Evolutionary conservation across 2,888 invertebrate genomes (phyloP), one percentile per base, ranked within the genome.

Genomic region (Xanthorhoe spadicearia): DNA sequence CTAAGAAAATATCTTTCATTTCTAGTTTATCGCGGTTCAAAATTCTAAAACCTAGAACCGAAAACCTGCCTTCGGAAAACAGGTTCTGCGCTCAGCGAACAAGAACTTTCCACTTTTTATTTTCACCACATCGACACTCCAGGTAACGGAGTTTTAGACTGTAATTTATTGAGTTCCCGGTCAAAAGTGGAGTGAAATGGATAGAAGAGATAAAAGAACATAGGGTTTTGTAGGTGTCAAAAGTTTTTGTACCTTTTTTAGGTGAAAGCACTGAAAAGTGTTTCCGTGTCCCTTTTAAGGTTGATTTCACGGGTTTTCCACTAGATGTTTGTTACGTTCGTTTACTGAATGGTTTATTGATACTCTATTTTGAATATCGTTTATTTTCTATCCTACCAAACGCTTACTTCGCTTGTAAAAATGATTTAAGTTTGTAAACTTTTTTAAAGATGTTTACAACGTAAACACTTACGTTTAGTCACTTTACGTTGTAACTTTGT

Each of bases 111-210:
- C 50, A 35, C 64, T 51, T 59, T 60, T 64, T 64, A 64, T 59
- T 64, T 60, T 15, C 55, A 55, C 64, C 59, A 58, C 59, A 55
- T 64, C 64, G 64, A 59, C 64, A 55, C 58, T 49, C 23, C 50
- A 64, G 59, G 59, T 64, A 64, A 59, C 59, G 46, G 59, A 32
- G 38, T 64, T 64, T 64, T 19, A 59, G 28, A 51, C 54, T 32
- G 54, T 64, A 59, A 64, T 55, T 60, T 64, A 64, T 59, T 55
- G 59, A 59, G 64, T 60, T 64, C 18, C 19, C 43, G 43, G 64
- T 64, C 59, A 64, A 64, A 64, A 60, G 59, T 54, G 50, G 50
- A 55, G 59, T 59, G 43, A 55, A 64, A 53, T 58, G 49, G 58
- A 59, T 54, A 59, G 32, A 53, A 64, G 18, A 46, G 17, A 64